These are phyloP conservation scores for Thunnus maccoyii DNA, from an alignment of 2,113 vertebrate species.

Conservation along the genomic window DNA sequence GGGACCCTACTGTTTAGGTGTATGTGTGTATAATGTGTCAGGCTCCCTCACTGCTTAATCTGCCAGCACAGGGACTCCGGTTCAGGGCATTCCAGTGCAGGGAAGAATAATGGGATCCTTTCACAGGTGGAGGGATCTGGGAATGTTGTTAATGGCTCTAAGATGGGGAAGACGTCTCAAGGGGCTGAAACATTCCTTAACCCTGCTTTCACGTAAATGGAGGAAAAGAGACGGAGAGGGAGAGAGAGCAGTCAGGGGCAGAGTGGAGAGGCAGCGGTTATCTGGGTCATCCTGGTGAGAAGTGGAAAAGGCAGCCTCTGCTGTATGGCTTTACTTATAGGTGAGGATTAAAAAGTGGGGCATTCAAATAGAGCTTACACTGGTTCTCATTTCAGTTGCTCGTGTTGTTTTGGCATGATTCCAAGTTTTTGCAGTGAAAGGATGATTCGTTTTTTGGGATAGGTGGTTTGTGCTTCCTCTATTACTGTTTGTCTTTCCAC, in stretches of 20 bases:
- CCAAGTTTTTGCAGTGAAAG: constrained; percentile 47
- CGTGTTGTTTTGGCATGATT: constrained; percentile 2
- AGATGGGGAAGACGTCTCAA: constrained; percentile 69
- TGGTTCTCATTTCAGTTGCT: constrained; percentile 21
- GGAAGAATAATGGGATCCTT: constrained; percentile 78
- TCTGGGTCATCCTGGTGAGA: constrained; percentile 51
- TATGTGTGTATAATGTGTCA: constrained; percentile 19
- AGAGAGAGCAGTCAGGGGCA: constrained; percentile 2
- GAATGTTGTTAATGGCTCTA: constrained; percentile 73
- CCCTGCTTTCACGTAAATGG: constrained; percentile 35
- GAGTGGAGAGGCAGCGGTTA: constrained; percentile 29
- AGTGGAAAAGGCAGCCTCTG: constrained; percentile 10
- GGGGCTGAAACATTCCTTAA: constrained; percentile 73
- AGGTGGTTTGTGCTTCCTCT: not conserved
- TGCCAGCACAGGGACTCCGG: constrained; percentile 25
- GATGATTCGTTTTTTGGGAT: constrained; percentile 16
- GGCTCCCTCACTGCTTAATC: constrained; percentile 18
- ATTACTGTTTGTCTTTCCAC: constrained; percentile 40
- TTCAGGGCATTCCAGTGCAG: constrained; percentile 53
- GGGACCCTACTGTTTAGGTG: not conserved
- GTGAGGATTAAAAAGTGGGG: constrained; percentile 22
- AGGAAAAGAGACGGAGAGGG: not conserved
- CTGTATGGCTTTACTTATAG: constrained; percentile 9
- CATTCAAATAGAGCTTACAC: not conserved
- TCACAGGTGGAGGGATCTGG: constrained; percentile 73